These are phyloP conservation scores for Chrysomallon squamiferum DNA, from an alignment of 1,140 invertebrate species.

Conservation along the genomic window DNA sequence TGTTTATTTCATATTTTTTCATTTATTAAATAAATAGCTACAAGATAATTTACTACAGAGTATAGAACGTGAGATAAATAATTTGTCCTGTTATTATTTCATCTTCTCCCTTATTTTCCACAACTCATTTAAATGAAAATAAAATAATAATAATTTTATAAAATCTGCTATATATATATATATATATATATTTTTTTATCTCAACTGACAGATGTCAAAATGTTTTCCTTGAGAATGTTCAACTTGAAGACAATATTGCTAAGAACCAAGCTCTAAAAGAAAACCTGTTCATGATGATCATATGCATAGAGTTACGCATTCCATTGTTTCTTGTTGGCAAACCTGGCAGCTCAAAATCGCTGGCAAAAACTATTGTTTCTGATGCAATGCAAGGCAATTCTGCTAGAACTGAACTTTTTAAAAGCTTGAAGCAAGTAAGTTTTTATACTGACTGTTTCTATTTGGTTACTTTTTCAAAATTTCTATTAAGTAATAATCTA, in stretches of 20 bases:
- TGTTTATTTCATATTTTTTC: no score
- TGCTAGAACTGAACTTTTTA: constrained; percentile 39
- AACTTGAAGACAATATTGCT: constrained; percentile 48
- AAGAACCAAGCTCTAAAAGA: constrained; percentile 55
- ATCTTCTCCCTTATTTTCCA: no score
- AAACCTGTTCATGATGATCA: constrained; percentile 58
- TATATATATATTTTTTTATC: background rate
- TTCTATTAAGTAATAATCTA: no score
- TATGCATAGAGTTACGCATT: constrained; percentile 53
- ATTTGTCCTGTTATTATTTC: no score
- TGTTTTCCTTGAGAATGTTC: constrained; percentile 44
- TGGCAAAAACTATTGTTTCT: constrained; percentile 54
- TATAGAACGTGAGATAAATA: no score
- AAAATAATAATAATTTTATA: no score
- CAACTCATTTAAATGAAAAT: no score
- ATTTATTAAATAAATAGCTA: no score
- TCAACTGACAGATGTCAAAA: constrained; percentile 43
- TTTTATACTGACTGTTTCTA: background rate
- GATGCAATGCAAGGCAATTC: constrained; percentile 53
- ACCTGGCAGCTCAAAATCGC: constrained; percentile 59
- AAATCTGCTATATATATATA: no score
- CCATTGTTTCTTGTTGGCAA: constrained; percentile 58
- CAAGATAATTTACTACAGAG: no score
- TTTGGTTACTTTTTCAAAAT: background rate
- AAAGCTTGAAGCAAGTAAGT: constrained; percentile 43